Evolutionary conservation across 92 coral and sea anemone genomes (phyloP).

Genomic region (Phymanthus crucifer): DNA sequence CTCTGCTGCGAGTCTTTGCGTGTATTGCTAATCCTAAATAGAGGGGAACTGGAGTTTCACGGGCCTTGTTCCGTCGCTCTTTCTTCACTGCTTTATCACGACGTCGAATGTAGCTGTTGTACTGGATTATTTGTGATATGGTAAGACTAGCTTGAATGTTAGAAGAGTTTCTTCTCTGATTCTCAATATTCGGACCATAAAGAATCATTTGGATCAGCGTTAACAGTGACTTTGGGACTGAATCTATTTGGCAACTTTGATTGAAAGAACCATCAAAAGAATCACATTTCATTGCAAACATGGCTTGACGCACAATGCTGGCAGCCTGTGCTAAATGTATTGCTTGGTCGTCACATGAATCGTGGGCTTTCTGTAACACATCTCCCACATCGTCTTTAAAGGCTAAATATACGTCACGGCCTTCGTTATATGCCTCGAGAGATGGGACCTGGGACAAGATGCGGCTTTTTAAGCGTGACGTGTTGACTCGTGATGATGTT

Average conservation of each 20-base stretch:
- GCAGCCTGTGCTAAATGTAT: constrained; percentile 52
- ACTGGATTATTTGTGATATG: constrained; percentile 59
- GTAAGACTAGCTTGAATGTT: constrained; percentile 48
- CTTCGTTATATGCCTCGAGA: constrained; percentile 41
- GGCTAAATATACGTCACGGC: constrained; percentile 35
- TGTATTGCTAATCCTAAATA: constrained; percentile 27
- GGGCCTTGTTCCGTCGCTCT: constrained; percentile 31
- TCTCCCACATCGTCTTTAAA: constrained; percentile 32
- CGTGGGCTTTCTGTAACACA: constrained; percentile 48
- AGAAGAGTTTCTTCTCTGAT: constrained; percentile 36
- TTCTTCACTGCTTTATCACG: constrained; percentile 2
- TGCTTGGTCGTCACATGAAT: constrained; percentile 51
- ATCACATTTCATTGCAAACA: constrained; percentile 27
- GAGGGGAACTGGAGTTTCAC: constrained; percentile 44
- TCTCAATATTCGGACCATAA: constrained; percentile 59
- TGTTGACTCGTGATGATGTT: constrained; percentile 29
- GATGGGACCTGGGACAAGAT: constrained; percentile 38
- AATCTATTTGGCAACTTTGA: constrained; percentile 40
- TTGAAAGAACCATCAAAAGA: constrained; percentile 49
- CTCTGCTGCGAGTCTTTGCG: constrained; percentile 46
- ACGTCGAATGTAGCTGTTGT: constrained; percentile 39
- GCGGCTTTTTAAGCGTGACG: constrained; percentile 45
- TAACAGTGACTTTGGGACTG: constrained; percentile 55
- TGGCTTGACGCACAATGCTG: constrained; percentile 51
- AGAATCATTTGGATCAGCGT: constrained; percentile 56